Percentiles rank a stretch among this genome's conserved stretches.
Evolutionary conservation across 2,888 invertebrate species (phyloP).

Genomic region (Lucinisca nassula): DNA sequence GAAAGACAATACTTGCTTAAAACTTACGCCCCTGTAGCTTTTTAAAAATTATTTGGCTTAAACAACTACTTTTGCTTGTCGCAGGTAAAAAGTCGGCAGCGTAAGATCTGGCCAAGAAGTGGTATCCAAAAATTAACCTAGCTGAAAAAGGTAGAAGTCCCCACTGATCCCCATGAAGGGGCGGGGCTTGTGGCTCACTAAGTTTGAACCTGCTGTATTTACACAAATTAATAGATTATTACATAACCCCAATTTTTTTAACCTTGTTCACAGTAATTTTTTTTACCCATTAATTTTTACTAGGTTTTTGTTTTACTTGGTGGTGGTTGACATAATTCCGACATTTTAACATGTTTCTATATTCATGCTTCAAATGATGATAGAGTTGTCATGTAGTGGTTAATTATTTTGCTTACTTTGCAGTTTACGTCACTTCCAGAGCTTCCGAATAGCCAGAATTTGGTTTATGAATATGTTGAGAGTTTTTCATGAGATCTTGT

Average conservation of each 20-base stretch:
- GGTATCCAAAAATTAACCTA: neutral
- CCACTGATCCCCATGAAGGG: slow-evolving; percentile 28
- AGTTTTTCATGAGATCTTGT: too few species aligned
- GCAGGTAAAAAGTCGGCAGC: slow-evolving; percentile 12
- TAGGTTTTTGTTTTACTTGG: slow-evolving; percentile 58
- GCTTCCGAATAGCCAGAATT: neutral
- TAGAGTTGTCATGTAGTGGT: slow-evolving; percentile 28
- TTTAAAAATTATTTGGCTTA: neutral
- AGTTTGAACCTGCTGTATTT: slow-evolving; percentile 69
- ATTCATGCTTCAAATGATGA: slow-evolving; percentile 6
- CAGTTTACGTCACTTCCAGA: slow-evolving; percentile 48
- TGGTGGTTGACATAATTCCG: slow-evolving; percentile 66
- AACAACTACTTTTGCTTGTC: slow-evolving; percentile 6
- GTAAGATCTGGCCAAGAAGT: neutral
- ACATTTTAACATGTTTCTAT: slow-evolving; percentile 49
- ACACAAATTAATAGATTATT: slow-evolving; percentile 46
- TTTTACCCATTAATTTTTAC: slow-evolving; percentile 59
- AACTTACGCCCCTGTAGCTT: neutral
- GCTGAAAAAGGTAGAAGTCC: slow-evolving; percentile 61
- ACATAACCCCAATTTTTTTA: slow-evolving; percentile 60
- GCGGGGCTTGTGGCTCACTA: slow-evolving; percentile 66
- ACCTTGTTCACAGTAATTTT: slow-evolving; percentile 15
- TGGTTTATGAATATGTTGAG: too few species aligned
- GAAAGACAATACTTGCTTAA: neutral
- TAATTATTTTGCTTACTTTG: slow-evolving; percentile 69